Conservation (phyloP, 2,113 vertebrate genomes). For the Gorsachius goisagi region DNA sequence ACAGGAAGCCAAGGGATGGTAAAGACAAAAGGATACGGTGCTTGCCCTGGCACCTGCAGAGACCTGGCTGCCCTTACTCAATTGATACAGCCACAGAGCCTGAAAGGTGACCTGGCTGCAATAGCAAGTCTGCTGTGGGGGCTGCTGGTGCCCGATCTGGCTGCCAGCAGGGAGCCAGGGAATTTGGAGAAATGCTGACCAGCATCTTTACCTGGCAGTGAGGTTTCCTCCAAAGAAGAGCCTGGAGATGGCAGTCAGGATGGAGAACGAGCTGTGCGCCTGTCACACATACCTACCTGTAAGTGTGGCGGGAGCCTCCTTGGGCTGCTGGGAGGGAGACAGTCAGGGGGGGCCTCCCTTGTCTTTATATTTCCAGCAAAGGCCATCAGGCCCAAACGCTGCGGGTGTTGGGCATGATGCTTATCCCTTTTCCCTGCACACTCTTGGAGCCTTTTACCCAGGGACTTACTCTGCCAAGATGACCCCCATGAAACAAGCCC, state of each 20-base stretch:
- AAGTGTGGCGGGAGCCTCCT: neutral
- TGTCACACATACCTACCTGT: neutral
- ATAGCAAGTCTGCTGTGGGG: neutral
- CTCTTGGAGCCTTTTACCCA: neutral
- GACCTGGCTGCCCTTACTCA: neutral
- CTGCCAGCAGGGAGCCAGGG: neutral
- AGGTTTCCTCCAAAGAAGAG: neutral
- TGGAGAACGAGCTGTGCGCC: neutral
- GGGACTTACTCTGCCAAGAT: neutral
- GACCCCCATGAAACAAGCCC: neutral
- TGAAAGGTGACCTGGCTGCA: neutral
- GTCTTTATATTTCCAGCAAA: neutral
- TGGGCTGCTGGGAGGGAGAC: neutral
- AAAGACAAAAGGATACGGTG: fast-evolving
- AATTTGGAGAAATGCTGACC: neutral
- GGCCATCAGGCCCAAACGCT: neutral
- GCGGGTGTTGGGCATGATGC: neutral
- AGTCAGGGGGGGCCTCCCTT: neutral
- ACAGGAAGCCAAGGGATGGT: neutral
- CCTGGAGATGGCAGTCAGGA: neutral
- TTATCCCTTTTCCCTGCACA: neutral
- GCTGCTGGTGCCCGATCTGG: neutral
- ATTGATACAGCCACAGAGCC: neutral
- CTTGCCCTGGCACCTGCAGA: neutral
- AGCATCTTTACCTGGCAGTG: neutral